phyloP scores from a whole-genome alignment of 2,888 invertebrate genomes.

The Tipula confusa region DNA sequence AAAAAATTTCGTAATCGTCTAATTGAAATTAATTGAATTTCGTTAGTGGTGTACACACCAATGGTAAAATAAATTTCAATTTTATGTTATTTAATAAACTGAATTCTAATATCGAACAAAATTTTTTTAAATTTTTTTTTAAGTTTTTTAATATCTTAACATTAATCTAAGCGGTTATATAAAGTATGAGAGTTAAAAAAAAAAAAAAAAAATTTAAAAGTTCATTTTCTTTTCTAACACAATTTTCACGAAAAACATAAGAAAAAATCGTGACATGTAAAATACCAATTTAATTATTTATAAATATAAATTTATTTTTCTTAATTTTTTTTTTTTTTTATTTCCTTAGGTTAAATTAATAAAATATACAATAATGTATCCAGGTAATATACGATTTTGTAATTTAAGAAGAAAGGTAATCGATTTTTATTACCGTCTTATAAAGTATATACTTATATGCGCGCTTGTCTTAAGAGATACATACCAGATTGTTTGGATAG shows the following conservation, averaged over 20 bases:
- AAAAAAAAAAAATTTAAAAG: neutral
- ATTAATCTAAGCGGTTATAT: neutral
- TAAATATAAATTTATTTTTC: neutral
- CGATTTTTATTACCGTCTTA: slow-evolving; percentile 21
- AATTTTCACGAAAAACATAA: neutral
- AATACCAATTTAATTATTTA: slow-evolving; percentile 25
- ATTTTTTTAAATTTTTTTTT: neutral
- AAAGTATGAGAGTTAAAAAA: neutral
- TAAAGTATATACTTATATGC: neutral
- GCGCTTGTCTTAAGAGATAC: neutral
- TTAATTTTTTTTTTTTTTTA: neutral
- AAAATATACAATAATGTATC: neutral
- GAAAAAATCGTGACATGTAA: slow-evolving; percentile 12
- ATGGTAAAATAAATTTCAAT: neutral
- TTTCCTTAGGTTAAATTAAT: slow-evolving; percentile 20
- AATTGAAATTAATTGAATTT: neutral
- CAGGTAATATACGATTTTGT: neutral
- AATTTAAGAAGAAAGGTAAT: slow-evolving; percentile 20
- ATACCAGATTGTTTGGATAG: neutral
- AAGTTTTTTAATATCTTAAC: neutral
- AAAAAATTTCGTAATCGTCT: neutral
- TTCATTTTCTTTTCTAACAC: slow-evolving; percentile 25
- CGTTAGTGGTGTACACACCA: neutral
- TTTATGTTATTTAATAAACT: neutral
- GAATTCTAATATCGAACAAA: neutral